Evolutionary conservation across 2,888 invertebrate species (phyloP).

Genomic region (Philhelius pedissequus): DNA sequence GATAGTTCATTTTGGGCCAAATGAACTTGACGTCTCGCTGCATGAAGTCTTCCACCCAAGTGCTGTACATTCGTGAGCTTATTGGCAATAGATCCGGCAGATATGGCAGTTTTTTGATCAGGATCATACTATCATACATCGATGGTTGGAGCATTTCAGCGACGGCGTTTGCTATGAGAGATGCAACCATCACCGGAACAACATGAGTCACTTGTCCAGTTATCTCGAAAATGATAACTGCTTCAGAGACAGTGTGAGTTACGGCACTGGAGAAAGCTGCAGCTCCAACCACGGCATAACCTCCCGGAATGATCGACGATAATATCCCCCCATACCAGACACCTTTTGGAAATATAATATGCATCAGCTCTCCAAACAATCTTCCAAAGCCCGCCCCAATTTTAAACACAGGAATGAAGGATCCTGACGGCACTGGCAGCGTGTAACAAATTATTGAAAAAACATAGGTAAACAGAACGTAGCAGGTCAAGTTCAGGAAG

Average conservation of each 20-base stretch:
- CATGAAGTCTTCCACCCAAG: slow-evolving; percentile 99
- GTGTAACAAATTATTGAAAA: slow-evolving; percentile 95
- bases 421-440: slow-evolving; percentile 97
- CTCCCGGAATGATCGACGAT: slow-evolving; percentile 93
- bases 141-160: slow-evolving; percentile 96
- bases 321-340: slow-evolving; percentile 92
- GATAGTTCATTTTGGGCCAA: slow-evolving; percentile 94
- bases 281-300: slow-evolving; percentile 97
- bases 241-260: slow-evolving; percentile 98
- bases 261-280: slow-evolving; percentile 98
- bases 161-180: slow-evolving; percentile 96
- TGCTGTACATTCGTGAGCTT: slow-evolving; percentile 94
- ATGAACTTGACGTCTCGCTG: slow-evolving; percentile 93
- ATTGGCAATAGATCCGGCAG: slow-evolving; percentile 95
- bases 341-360: slow-evolving; percentile 93
- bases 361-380: slow-evolving; percentile 95
- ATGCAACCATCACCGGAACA: slow-evolving; percentile 97
- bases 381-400: slow-evolving; percentile 97
- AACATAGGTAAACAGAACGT: slow-evolving; percentile 90
- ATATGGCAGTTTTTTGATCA: slow-evolving; percentile 98
- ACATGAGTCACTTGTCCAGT: slow-evolving; percentile 99
- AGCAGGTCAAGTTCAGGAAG: slow-evolving; percentile 91
- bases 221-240: slow-evolving; percentile 98
- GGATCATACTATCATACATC: slow-evolving; percentile 98
- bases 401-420: slow-evolving; percentile 98